phyloP scores from a whole-genome alignment of 2,113 vertebrate species.

The Leptobrachium ailaonicum region DNA sequence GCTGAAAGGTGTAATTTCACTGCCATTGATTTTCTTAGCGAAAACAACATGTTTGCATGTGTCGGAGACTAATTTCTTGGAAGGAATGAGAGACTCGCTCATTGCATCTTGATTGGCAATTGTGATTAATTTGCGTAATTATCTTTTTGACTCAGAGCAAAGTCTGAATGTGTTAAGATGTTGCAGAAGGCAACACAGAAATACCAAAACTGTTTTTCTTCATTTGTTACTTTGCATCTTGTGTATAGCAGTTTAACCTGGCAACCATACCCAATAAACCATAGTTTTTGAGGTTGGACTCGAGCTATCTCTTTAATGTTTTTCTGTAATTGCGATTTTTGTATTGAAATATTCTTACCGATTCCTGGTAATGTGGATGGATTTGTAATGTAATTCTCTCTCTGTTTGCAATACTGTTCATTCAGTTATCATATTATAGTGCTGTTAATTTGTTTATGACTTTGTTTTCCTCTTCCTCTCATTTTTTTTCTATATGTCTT shows the following conservation, averaged over 20 bases:
- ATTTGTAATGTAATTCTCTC: too few relatives aligned
- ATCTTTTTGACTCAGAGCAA: slow-evolving; percentile 44
- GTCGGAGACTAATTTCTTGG: slow-evolving; percentile 36
- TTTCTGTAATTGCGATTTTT: too few relatives aligned
- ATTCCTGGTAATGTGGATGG: too few relatives aligned
- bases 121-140: slow-evolving; percentile 49
- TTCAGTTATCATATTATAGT: too few relatives aligned
- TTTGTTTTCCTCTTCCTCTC: too few relatives aligned
- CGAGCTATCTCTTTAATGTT: too few relatives aligned
- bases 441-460: too few relatives aligned
- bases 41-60: slow-evolving; percentile 46
- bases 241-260: neutral
- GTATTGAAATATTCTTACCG: too few relatives aligned
- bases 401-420: too few relatives aligned
- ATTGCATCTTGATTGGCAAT: slow-evolving; percentile 49
- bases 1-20: slow-evolving; percentile 47
- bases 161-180: slow-evolving; percentile 41
- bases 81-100: slow-evolving; percentile 41
- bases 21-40: slow-evolving; percentile 43
- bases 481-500: too few relatives aligned
- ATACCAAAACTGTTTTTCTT: slow-evolving; percentile 6
- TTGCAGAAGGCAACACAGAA: slow-evolving; percentile 30
- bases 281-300: too few relatives aligned
- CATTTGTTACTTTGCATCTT: neutral
- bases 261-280: too few relatives aligned